A percentile compares a stretch with the other conserved stretches of the same genome.
phyloP scores from a whole-genome alignment of 2,888 invertebrate species.

The Exephanes ischioxanthus region DNA sequence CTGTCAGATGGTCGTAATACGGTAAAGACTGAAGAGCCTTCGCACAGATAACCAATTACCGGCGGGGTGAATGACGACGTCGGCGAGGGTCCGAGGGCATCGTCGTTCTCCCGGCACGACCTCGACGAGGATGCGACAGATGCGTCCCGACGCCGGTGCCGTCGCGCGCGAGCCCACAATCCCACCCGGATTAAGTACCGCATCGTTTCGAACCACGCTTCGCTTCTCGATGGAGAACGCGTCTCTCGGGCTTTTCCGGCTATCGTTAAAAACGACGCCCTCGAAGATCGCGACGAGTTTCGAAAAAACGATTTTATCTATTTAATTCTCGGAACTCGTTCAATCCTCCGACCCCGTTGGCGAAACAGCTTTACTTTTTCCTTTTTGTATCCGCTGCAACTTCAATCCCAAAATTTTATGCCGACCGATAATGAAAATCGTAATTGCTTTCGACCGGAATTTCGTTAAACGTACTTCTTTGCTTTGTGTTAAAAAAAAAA shows the following conservation, averaged over 20 bases:
- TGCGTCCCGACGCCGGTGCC: constrained; percentile 79
- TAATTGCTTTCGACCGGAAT: too few species aligned
- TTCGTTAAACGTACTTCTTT: too few species aligned
- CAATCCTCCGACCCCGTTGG: too few species aligned
- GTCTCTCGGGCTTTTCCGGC: constrained; percentile 31
- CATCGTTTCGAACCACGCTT: constrained; percentile 63
- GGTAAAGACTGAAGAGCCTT: constrained; percentile 83
- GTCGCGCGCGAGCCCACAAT: constrained; percentile 76
- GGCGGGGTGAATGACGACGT: constrained; percentile 73
- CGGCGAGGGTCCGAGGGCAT: constrained; percentile 62
- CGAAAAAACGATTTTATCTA: not conserved
- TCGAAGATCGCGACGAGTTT: constrained; percentile 41
- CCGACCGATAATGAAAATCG: too few species aligned
- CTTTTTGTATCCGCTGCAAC: too few species aligned
- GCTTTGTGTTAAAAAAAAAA: too few species aligned
- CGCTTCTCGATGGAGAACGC: constrained; percentile 29
- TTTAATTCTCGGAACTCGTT: too few species aligned
- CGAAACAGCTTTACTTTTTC: too few species aligned
- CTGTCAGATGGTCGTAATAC: constrained; percentile 79
- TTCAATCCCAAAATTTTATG: too few species aligned
- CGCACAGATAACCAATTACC: constrained; percentile 85
- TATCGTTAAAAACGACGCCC: constrained; percentile 22
- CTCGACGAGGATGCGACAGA: constrained; percentile 76
- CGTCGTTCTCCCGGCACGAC: constrained; percentile 21
- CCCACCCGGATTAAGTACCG: constrained; percentile 69